phyloP scores from a whole-genome alignment of 2,888 invertebrate species.

The Drosophila lutescens region DNA sequence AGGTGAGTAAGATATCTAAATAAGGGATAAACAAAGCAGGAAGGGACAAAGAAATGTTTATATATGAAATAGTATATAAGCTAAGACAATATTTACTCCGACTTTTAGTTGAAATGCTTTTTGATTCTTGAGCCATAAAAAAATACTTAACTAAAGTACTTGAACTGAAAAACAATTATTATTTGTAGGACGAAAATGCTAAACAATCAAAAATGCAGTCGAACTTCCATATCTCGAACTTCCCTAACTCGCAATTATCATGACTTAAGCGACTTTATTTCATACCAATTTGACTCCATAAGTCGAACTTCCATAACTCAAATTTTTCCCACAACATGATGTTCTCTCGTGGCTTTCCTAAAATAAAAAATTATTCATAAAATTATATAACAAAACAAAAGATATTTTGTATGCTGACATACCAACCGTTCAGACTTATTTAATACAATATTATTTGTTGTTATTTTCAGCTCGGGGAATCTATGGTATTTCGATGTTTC shows the following conservation, averaged over 20 bases:
- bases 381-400: too few species aligned
- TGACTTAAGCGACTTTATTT: background rate
- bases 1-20: background rate
- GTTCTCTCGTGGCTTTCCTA: background rate
- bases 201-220: background rate
- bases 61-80: background rate
- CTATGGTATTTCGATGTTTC: background rate
- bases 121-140: background rate
- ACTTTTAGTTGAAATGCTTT: background rate
- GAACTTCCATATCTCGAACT: conserved; percentile 2
- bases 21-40: background rate
- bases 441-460: too few species aligned
- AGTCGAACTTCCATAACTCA: background rate
- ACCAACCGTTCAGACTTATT: background rate
- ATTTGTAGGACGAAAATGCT: background rate
- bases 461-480: too few species aligned
- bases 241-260: background rate
- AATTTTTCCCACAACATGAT: background rate
- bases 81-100: conserved; percentile 1
- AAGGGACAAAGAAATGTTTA: background rate
- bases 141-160: too few species aligned
- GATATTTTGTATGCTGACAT: background rate
- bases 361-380: background rate
- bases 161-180: background rate
- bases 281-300: conserved; percentile 4